Evolutionary conservation across 2,113 vertebrate species (phyloP), one percentile per base, ranked within the genome.

Genomic region (Clarias batrachus): DNA sequence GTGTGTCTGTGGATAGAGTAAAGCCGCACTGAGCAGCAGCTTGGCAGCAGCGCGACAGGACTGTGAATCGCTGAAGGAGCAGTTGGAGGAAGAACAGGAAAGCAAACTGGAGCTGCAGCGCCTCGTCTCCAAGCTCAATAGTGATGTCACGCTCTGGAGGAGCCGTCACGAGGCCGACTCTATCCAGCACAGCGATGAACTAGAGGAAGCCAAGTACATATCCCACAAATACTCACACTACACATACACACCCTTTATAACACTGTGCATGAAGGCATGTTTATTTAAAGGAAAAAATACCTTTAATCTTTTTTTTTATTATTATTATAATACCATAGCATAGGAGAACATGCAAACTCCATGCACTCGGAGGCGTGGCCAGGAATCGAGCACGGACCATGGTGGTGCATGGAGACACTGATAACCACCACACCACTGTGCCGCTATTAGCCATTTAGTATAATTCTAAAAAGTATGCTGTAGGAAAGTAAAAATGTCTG

Each of bases 51-150:
- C 83, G 59, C 93, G 91, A 84, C 94, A 95, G 89, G 94, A 96
- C 89, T 91, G 90, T 23, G 94, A 94, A 84, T 90, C 89, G 37
- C 89, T 96, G 87, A 95, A 93, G 93, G 95, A 96, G 90, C 95
- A 96, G 91, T 91, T 96, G 86, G 96, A 96, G 88, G 96, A 96
- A 90, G 96, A 96, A 92, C 94, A 95, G 92, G 96, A 96, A 92
- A 95, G 95, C 91, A 96, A 95, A 87, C 92, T 93, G 84, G 96
- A 96, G 91, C 94, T 96, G 82, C 96, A 96, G 93, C 91, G 96
- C 2, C 94, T 94, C 2, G 91, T 96, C 66, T 96, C 96, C 90
- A 96, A 95, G 68, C 94, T 96, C 87, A 96, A 95, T 93, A 94
- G 92, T 1, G 95, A 96, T 79, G 92, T 93, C 82, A 95, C 95